A percentile compares a stretch with the other conserved stretches of the same genome.
These are phyloP conservation scores for human DNA, from an alignment of 2,113 vertebrate species.

Conservation along the genomic window GRCh38 chr7:18134001-18134500, in stretches of 20 bases:
- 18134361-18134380: slow-evolving; percentile 32
- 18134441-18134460: slow-evolving; percentile 45
- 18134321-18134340: slow-evolving; percentile 61
- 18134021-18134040: not conserved
- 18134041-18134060: slow-evolving; percentile 44
- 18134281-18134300: slow-evolving; percentile 44
- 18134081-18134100: slow-evolving; percentile 26
- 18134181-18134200: slow-evolving; percentile 5
- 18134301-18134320: slow-evolving; percentile 37
- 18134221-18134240: not conserved
- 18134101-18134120: slow-evolving; percentile 34
- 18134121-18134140: slow-evolving; percentile 19
- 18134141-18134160: not conserved
- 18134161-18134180: not conserved
- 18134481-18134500: not conserved
- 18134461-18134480: not conserved
- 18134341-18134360: slow-evolving; percentile 41
- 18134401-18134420: not conserved
- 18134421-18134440: slow-evolving; percentile 38
- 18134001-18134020: not conserved
- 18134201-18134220: slow-evolving; percentile 48
- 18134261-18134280: slow-evolving; percentile 35
- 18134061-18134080: slow-evolving; percentile 1
- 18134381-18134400: slow-evolving; percentile 16
- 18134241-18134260: not conserved